Percentiles rank a stretch among this genome's conserved stretches.
phyloP scores from a whole-genome alignment of 2,113 vertebrate species.

The Cyprinus carpio region DNA sequence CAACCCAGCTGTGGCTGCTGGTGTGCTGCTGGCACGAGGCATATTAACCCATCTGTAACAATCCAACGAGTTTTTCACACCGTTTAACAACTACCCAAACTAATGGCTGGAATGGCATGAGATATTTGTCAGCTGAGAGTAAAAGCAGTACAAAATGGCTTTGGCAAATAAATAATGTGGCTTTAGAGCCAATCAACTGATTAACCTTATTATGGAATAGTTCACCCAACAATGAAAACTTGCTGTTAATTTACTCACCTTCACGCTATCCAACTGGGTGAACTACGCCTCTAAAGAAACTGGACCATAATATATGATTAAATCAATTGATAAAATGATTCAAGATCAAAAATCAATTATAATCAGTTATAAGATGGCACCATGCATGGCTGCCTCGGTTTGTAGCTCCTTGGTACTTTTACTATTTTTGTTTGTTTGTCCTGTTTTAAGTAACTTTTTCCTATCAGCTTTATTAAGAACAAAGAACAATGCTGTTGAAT shows the following conservation, averaged over 20 bases:
- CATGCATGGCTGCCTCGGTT: too few species aligned
- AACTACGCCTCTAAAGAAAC: background rate
- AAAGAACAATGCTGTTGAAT: background rate
- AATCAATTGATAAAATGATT: background rate
- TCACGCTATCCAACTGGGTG: too few species aligned
- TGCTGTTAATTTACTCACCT: too few species aligned
- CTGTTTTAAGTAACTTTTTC: too few species aligned
- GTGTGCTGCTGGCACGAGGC: conserved; percentile 13
- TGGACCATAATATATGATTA: background rate
- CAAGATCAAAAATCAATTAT: too few species aligned
- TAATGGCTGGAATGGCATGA: background rate
- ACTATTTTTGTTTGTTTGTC: too few species aligned
- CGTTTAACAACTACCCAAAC: background rate
- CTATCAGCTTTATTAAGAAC: too few species aligned
- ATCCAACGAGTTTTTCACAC: background rate
- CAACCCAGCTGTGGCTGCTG: conserved; percentile 22
- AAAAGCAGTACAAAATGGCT: background rate
- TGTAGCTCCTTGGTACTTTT: too few species aligned
- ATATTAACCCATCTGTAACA: conserved; percentile 38
- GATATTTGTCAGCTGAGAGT: background rate
- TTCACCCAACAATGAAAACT: too few species aligned
- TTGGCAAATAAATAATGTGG: background rate
- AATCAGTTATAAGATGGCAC: too few species aligned
- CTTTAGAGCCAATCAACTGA: background rate
- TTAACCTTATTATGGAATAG: background rate